Conservation (phyloP, 2,888 invertebrate species). For the Rhagonycha fulva region DNA sequence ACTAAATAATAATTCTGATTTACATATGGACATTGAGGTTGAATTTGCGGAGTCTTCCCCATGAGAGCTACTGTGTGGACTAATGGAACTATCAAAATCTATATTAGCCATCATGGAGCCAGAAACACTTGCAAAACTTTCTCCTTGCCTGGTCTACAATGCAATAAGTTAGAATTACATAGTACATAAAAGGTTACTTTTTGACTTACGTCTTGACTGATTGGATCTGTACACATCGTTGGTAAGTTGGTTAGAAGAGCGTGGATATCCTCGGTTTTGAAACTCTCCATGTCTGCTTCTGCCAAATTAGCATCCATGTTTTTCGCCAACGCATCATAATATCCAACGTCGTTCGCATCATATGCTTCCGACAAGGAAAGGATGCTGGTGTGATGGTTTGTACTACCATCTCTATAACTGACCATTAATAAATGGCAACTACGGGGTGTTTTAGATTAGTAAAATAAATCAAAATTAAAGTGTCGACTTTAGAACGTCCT, state of each 20-base stretch:
- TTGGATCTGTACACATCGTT: conserved; percentile 64
- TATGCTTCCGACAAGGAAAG: conserved; percentile 82
- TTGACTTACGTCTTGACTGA: conserved; percentile 51
- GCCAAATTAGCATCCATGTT: conserved; percentile 92
- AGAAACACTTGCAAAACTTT: conserved; percentile 82
- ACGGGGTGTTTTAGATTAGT: background rate
- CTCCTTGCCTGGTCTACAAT: conserved; percentile 62
- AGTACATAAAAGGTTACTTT: background rate
- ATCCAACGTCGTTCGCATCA: conserved; percentile 66
- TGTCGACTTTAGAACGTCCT: background rate
- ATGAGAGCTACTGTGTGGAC: conserved; percentile 75
- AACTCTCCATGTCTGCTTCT: conserved; percentile 94
- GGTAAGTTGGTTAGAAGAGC: conserved; percentile 80
- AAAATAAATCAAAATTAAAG: background rate
- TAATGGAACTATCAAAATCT: conserved; percentile 76
- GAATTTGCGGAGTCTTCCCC: conserved; percentile 78
- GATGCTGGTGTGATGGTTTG: conserved; percentile 80
- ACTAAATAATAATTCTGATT: conserved; percentile 88
- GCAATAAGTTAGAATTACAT: background rate
- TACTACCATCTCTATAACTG: conserved; percentile 79
- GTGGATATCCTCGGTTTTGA: conserved; percentile 89
- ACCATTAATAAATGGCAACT: conserved; percentile 10
- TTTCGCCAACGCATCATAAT: conserved; percentile 84
- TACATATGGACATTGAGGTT: conserved; percentile 87
- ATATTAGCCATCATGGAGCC: conserved; percentile 81